Percentiles rank a stretch among this genome's conserved stretches.
Evolutionary conservation across 2,797 vertebrate genomes (phyloP).

Genomic region (Catamblyrhynchus diadema): DNA sequence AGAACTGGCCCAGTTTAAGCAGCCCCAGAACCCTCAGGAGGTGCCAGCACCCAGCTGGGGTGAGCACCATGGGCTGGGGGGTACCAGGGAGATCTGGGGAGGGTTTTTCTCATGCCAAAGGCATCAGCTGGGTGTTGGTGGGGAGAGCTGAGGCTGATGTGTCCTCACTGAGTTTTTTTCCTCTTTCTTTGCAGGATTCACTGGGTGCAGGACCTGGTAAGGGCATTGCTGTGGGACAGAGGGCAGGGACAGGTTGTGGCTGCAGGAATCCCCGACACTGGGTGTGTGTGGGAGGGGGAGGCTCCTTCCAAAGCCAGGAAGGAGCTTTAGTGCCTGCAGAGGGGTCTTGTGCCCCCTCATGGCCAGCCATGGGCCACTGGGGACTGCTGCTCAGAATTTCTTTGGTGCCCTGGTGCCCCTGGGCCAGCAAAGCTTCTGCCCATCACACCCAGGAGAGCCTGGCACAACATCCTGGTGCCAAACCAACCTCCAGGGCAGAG

Average conservation of each 20-base stretch:
- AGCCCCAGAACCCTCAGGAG: neutral
- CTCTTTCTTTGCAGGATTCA: constrained; percentile 62
- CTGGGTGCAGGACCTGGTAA: constrained; percentile 73
- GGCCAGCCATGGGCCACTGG: rapidly evolving
- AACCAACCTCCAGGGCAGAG: neutral
- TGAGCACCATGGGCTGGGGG: rapidly evolving
- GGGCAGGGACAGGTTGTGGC: neutral
- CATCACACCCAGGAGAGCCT: neutral
- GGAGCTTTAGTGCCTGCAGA: neutral
- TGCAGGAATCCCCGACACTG: neutral
- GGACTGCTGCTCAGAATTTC: rapidly evolving
- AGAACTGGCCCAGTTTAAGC: neutral
- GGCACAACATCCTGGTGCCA: neutral
- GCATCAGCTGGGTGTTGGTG: rapidly evolving
- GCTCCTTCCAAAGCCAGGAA: neutral
- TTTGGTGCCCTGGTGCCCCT: rapidly evolving
- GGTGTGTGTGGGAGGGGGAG: neutral
- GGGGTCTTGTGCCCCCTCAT: neutral
- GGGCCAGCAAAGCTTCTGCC: neutral
- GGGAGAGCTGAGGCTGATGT: rapidly evolving
- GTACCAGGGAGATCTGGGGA: neutral
- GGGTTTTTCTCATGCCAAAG: neutral
- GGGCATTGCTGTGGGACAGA: neutral
- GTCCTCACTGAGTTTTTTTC: neutral
- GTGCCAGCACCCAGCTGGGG: neutral